Evolutionary conservation across 2,888 invertebrate genomes (phyloP), one percentile per base, ranked within the genome.

Genomic region (Molanna angustata): DNA sequence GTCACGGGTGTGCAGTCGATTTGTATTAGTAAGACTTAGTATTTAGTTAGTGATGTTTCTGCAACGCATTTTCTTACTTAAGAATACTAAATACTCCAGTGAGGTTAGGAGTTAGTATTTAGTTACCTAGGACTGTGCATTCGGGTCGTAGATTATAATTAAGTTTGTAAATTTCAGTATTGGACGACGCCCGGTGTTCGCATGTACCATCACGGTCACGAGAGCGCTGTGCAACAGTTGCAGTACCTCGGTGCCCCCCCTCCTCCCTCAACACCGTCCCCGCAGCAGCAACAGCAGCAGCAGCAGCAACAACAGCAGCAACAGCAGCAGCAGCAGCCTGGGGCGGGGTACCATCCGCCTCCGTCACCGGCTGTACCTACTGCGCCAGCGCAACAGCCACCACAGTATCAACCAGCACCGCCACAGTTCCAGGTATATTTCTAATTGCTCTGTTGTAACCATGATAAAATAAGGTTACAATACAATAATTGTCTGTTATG

Each of bases 131-230:
- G n/a, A n/a, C n/a, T n/a, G n/a, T n/a, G n/a, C n/a, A n/a, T n/a
- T n/a, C n/a, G n/a, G n/a, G n/a, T n/a, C n/a, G n/a, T n/a, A n/a
- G n/a, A n/a, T n/a, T n/a, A n/a, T n/a, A n/a, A n/a, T n/a, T n/a
- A n/a, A n/a, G n/a, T n/a, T n/a, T n/a, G n/a, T n/a, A n/a, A n/a
- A n/a, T n/a, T n/a, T n/a, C n/a, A n/a, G n/a, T 71, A 71, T 49
- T 74, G 70, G 63, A 66, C 67, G 62, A 63, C 67, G 64, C 67
- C 72, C 64, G 71, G 82, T 78, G 79, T 88, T 61, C 81, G 88
- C 49, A 85, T 88, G 82, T 87, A 84, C 69, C 80, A 75, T 66
- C 73, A 73, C 13, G 44, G 50, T 11, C 56, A 50, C 18, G 56
- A 45, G 40, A 54, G 56, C 13, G 42, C 42, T 37, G 46, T 54